Evolutionary conservation across 1,140 invertebrate species (phyloP).

Genomic region (Battus philenor): DNA sequence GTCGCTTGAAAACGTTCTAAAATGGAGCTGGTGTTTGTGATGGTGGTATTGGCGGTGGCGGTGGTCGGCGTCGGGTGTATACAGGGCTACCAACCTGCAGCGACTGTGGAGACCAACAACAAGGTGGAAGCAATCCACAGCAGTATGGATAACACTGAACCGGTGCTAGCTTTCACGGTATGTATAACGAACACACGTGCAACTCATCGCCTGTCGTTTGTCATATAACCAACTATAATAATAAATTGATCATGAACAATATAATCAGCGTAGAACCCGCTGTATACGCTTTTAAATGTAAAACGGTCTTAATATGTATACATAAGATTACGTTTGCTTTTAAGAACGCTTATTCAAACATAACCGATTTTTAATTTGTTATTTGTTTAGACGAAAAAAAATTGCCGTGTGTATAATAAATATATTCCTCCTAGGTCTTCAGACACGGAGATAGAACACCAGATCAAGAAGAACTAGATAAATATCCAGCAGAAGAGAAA

Average conservation of each 20-base stretch:
- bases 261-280: neutral
- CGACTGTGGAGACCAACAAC: slow-evolving; percentile 21
- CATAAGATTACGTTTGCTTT: too few species aligned
- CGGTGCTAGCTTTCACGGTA: slow-evolving; percentile 57
- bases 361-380: too few species aligned
- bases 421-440: slow-evolving; percentile 76
- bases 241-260: slow-evolving; percentile 18
- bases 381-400: slow-evolving; percentile 1
- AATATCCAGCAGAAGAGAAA: slow-evolving; percentile 81
- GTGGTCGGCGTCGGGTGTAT: slow-evolving; percentile 21
- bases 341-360: too few species aligned
- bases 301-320: neutral
- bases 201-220: slow-evolving; percentile 20
- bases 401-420: too few species aligned
- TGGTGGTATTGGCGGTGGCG: slow-evolving; percentile 25
- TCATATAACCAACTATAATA: slow-evolving; percentile 25
- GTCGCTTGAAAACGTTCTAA: slow-evolving; percentile 19
- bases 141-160: slow-evolving; percentile 38
- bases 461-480: slow-evolving; percentile 70
- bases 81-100: slow-evolving; percentile 5
- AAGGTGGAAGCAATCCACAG: slow-evolving; percentile 28
- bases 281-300: neutral
- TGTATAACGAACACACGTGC: slow-evolving; percentile 18
- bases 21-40: slow-evolving; percentile 32
- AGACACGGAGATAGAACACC: slow-evolving; percentile 88